phyloP scores from a whole-genome alignment of 2,113 vertebrate genomes.

The Oostethus manadensis region DNA sequence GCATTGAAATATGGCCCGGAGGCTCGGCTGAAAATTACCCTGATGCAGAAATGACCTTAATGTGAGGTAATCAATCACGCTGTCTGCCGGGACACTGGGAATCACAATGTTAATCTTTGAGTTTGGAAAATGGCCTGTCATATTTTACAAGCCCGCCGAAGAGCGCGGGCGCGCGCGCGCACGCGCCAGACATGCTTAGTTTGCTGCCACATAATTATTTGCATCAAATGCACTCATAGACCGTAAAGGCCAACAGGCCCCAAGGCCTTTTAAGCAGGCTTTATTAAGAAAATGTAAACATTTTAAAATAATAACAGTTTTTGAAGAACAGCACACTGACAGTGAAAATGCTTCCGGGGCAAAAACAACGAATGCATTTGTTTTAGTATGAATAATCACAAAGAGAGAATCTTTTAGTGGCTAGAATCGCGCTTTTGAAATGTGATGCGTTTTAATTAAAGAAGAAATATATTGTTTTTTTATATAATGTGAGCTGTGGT shows the following conservation, averaged over 20 bases:
- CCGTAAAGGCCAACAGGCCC: not conserved
- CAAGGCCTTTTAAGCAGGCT: not conserved
- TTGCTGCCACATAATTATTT: not conserved
- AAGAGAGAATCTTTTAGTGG: no score
- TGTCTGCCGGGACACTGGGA: constrained; percentile 68
- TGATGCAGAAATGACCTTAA: constrained; percentile 70
- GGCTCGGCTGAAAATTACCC: constrained; percentile 70
- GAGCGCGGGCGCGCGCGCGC: not conserved
- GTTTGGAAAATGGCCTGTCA: constrained; percentile 46
- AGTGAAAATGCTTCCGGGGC: no score
- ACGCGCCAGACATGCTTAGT: not conserved
- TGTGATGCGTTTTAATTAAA: no score
- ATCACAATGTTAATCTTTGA: constrained; percentile 72
- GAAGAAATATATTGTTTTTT: no score
- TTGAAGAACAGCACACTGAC: no score
- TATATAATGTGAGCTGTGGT: no score
- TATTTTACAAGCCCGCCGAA: constrained; percentile 36
- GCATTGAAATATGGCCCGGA: constrained; percentile 60
- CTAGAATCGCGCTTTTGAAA: no score
- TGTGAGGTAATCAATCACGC: constrained; percentile 76
- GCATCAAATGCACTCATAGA: not conserved
- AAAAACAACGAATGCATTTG: no score
- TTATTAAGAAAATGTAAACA: not conserved
- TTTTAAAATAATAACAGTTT: no score
- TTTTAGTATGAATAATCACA: no score